Evolutionary conservation across 2,113 vertebrate species (phyloP), one percentile per base, ranked within the genome.

Genomic region (Callionymus lyra): DNA sequence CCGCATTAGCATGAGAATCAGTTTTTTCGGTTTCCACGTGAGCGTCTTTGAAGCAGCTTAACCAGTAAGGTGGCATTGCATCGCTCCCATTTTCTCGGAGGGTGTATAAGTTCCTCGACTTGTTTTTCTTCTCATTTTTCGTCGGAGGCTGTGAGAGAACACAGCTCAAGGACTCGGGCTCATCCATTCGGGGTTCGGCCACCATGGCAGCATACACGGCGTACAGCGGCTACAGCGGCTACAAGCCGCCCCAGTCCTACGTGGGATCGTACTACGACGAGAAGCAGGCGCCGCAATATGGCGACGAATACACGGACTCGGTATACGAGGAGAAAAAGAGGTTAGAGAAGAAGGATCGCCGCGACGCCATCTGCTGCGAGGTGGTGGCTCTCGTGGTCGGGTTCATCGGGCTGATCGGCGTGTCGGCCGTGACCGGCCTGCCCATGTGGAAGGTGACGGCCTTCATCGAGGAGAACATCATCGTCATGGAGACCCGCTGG

Each of bases 381-480:
- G 74, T 90, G 1, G 53, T 82, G 9, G 91, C 89, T 0, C 75
- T 98, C 5, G 12, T 88, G 12, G 41, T 95, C 0, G 92, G 90
- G 1, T 88, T 89, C 9, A 14, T 88, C 0, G 92, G 93, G 41
- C 56, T 90, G 39, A 56, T 91, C 0, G 94, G 93, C 1, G 90
- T 90, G 2, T 43, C 93, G 5, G 81, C 89, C 0, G 83, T 89
- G 15, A 90, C 90, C 0, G 86, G 89, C 31, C 81, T 98, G 83
- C 95, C 95, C 0, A 96, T 98, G 74, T 98, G 93, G 95, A 87
- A 84, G 70, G 91, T 97, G 27, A 96, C 95, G 0, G 90, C 93
- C 11, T 85, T 94, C 59, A 79, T 90, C 10, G 70, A 82, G 6
- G 82, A 77, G 65, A 93, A 94, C 75, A 87, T 88, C 50, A 86